Evolutionary conservation across 2,888 invertebrate genomes (phyloP), one percentile per base, ranked within the genome.

Genomic region (Pyrrhosoma nymphula): DNA sequence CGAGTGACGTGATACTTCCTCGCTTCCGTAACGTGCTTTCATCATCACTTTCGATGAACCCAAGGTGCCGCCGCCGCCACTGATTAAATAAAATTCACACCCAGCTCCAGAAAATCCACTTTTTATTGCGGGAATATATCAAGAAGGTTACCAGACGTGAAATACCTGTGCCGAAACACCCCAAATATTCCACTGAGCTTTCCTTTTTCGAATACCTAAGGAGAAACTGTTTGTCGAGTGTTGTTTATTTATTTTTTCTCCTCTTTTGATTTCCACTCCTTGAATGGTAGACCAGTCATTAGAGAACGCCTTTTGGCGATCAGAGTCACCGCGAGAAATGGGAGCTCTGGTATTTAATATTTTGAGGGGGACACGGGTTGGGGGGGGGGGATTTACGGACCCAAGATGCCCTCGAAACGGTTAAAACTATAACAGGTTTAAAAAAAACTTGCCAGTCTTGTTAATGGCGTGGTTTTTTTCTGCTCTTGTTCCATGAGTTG

Each of bases 141-240:
- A 69, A 69, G 69, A 69, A 69, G 69, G 69, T 69, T 69, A 69
- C 69, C n/a, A 69, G n/a, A 69, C 69, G 69, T 69, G 69, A 69
- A 69, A 69, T 69, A 69, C n/a, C 69, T n/a, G 69, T 69, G 69
- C 69, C n/a, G 69, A 69, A 69, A 69, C 69, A n/a, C 69, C n/a
- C n/a, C 26, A 69, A 69, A 69, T 69, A 69, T 69, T 26, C 69
- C n/a, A 6, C n/a, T 69, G 16, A n/a, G 69, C 69, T 69, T 69
- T 69, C 69, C 69, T 69, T 69, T 69, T 69, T 69, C n/a, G n/a
- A 69, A 69, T 69, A n/a, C n/a, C 69, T n/a, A 69, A 69, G 69
- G 69, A 69, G 69, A 69, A 69, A 69, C 69, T 69, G 69, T 69
- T 69, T 69, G 10, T 69, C 69, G n/a, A 69, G n/a, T 14, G 18